Base-by-base conservation (phyloP, 2,888 invertebrate genomes). In the Xestia ashworthii region DNA sequence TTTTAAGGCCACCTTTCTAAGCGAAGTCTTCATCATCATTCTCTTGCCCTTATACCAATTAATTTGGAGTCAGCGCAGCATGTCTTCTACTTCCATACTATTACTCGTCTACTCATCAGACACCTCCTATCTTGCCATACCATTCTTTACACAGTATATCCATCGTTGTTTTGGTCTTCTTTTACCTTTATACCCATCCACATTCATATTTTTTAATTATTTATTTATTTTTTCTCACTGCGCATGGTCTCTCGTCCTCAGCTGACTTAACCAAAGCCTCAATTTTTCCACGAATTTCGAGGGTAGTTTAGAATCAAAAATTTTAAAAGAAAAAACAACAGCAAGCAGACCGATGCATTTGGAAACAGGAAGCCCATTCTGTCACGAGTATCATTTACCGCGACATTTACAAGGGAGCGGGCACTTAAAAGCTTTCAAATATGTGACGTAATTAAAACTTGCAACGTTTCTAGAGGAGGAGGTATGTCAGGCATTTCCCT, bases 371-470 rank as follows among this genome's bases (percentile, higher is more conserved):
- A 87, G 70, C 50, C 38, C 62, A 72, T 77, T 78, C 48, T 58
- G 65, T 62, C 81, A 81, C 66, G 68, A 85, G 71, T 78, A 78
- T 85, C 76, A 80, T 83, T 83, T 85, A 81, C 76, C 58, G 55
- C 66, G 74, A 71, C 81, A 76, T 79, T 79, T 80, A 80, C 68
- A 84, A 72, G 62, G 71, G 71, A 76, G 62, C 62, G 65, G 65
- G 65, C 69, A 78, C 74, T 75, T 83, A 72, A 83, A 84, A 80
- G 85, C 81, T 84, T 78, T 84, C 74, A 74, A 83, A 74, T 78
- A 81, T 73, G 73, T 84, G 71, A 78, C 50, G 78, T 82, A 83
- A 81, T 83, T 85, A 83, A 81, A 85, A 77, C 84, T 80, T 83
- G 72, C 60, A 71, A 72, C 72, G 76, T 80, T 72, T 85, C 64